Conservation (phyloP, 2,888 invertebrate genomes). For the Sialis lutaria region DNA sequence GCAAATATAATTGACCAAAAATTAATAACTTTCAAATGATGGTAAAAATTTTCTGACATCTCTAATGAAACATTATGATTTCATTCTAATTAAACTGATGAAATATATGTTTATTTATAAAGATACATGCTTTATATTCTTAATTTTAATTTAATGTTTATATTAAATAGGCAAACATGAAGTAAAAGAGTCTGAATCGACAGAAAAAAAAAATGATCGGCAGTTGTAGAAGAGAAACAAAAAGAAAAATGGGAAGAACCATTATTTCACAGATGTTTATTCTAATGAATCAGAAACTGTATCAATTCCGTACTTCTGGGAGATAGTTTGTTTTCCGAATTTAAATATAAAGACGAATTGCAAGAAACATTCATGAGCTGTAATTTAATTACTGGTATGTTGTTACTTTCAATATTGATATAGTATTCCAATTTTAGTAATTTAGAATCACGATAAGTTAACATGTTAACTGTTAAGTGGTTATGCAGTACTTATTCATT, state of each 20-base stretch:
- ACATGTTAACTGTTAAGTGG: too few relatives aligned
- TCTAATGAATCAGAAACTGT: slow-evolving; percentile 89
- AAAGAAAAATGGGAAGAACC: slow-evolving; percentile 47
- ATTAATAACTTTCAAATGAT: background rate
- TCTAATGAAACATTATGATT: background rate
- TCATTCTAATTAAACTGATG: background rate
- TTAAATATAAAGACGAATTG: slow-evolving; percentile 88
- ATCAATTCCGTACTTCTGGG: slow-evolving; percentile 96
- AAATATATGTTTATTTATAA: too few relatives aligned
- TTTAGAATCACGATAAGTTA: background rate
- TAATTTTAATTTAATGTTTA: background rate
- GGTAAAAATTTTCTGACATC: background rate
- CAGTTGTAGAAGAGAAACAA: slow-evolving; percentile 26
- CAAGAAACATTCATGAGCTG: slow-evolving; percentile 93
- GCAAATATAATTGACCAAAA: too few relatives aligned
- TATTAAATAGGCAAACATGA: slow-evolving; percentile 20
- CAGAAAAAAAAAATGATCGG: slow-evolving; percentile 29
- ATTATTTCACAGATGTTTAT: slow-evolving; percentile 88
- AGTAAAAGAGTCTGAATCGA: slow-evolving; percentile 23
- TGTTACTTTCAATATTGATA: background rate
- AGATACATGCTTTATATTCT: background rate
- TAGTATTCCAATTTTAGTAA: background rate
- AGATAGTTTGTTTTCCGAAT: slow-evolving; percentile 96
- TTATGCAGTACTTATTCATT: too few relatives aligned
- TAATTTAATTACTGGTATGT: slow-evolving; percentile 78